Evolutionary conservation across 1,140 invertebrate species (phyloP), one percentile per base, ranked within the genome.

Genomic region (Drosophila chauvacae): DNA sequence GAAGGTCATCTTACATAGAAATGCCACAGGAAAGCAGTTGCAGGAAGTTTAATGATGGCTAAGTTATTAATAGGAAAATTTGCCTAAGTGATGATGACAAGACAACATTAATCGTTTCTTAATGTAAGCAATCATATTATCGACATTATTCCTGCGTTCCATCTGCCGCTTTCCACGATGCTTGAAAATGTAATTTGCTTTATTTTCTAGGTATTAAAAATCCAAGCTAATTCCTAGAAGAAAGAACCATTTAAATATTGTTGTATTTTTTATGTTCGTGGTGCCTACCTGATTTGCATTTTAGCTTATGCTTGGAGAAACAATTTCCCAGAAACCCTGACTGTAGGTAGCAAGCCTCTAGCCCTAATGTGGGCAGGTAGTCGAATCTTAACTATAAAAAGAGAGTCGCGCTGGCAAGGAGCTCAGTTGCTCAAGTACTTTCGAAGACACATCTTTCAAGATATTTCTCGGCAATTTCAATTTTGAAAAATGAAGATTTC

Each of bases 1-100:
- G 45, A 51, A 37, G 33, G 47, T 51, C 44, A 69, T 47, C 47
- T 35, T 20, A 7, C 13, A 50, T 48, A 53, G 6, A 53, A 76
- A 10, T 28, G 9, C 16, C 23, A 48, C 14, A n/a, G 47, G 14
- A n/a, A n/a, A 4, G 23, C 6, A 26, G 23, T 23, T 5, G 14
- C 41, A 42, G 26, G 16, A 13, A 18, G 28, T 33, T 51, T 6
- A 13, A 33, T 50, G 14, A 48, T n/a, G 4, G 14, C 14, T 0
- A 10, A 28, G 10, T 50, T n/a, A 13, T 47, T 13, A 45, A 3
- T 0, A 13, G 13, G 2, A 13, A 20, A 45, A 47, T 7, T 4
- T 7, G 13, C 2, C 7, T 7, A 16, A 1, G 20, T 23, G 6
- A 45, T 23, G 7, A 45, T 5, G n/a, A 5, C 2, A 44, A 13